Evolutionary conservation across 2,797 vertebrate genomes (phyloP), one percentile per base, ranked within the genome.

Genomic region (Rachycentron canadum): DNA sequence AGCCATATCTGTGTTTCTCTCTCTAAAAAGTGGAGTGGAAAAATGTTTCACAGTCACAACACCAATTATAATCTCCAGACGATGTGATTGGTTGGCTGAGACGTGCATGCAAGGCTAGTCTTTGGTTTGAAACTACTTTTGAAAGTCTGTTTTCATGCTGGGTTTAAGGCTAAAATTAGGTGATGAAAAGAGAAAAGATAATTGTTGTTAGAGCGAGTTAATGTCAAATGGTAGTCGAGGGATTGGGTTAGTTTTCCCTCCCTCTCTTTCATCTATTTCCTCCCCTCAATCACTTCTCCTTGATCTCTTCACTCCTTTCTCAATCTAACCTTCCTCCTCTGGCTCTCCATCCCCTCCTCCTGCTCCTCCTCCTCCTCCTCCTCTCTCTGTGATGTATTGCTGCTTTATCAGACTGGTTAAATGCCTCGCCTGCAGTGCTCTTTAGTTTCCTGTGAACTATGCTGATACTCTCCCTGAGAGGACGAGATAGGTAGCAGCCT

Each of bases 391-490:
- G 76, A 78, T 58, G 28, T 52, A 74, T 56, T 19, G 65, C 75
- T 59, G 65, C 74, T 76, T 81, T 76, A 69, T 83, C 81, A 49
- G 73, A 30, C 9, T 26, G 17, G 52, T 83, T 73, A 50, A 85
- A 79, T 41, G 78, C 23, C 57, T 78, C 16, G 63, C 83, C 84
- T 74, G 83, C 78, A 78, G 86, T 25, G 76, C 69, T 72, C 73
- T 82, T 88, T 65, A 75, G 81, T 76, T 82, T 71, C 77, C 70
- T 81, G 57, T 85, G 76, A 85, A 79, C 69, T 69, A 34, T 40
- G 73, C 62, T 83, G 84, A 85, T 65, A 30, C 55, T 34, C 73
- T 73, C 43, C 60, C 76, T 53, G 70, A 77, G 69, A 60, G 52
- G 50, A 43, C 28, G 23, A 21, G 78, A 86, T 50, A 82, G 57